Percentiles rank a stretch among this genome's conserved stretches.
phyloP scores from a whole-genome alignment of 2,113 vertebrate genomes.

The Xenopus borealis region DNA sequence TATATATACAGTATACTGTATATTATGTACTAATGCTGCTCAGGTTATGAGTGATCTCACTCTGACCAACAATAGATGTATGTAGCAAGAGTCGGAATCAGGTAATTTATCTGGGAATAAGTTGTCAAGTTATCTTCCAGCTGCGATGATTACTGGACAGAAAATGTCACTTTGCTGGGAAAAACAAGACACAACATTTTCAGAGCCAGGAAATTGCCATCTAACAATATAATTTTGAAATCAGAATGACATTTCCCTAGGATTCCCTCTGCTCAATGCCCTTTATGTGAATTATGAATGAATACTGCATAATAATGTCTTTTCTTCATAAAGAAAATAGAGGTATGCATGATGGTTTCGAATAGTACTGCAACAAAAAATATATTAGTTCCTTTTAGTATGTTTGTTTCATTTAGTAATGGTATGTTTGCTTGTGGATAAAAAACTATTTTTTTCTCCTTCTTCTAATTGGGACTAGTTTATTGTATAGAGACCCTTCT shows the following conservation, averaged over 20 bases:
- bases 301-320: neutral
- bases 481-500: no score
- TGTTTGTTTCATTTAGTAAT: no score
- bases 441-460: no score
- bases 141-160: neutral
- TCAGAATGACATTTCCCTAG: neutral
- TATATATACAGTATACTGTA: no score
- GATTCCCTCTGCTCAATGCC: neutral
- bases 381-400: no score
- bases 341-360: neutral
- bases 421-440: neutral
- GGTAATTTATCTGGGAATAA: neutral
- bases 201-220: neutral
- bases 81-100: no score
- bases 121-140: neutral
- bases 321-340: neutral
- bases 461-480: no score
- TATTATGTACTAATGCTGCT: no score
- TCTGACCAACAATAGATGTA: no score
- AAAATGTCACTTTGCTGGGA: neutral
- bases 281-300: neutral
- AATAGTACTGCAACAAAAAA: no score
- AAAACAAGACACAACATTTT: neutral
- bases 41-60: no score
- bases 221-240: conserved; percentile 4